A percentile compares a stretch with the other conserved stretches of the same genome.
phyloP scores from a whole-genome alignment of 2,797 vertebrate genomes.

The Diplodus sargus region DNA sequence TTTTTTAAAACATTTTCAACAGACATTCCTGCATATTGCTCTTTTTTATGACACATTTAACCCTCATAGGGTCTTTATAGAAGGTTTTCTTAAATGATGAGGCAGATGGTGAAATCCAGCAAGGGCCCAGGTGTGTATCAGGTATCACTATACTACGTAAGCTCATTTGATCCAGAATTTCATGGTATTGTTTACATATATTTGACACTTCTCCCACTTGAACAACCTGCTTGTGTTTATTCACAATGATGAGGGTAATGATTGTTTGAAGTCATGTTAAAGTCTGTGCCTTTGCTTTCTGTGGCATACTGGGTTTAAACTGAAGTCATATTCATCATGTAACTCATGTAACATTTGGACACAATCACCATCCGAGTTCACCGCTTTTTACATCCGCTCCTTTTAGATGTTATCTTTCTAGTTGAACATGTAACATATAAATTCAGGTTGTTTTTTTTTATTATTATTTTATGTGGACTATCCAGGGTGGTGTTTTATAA shows the following conservation, averaged over 20 bases:
- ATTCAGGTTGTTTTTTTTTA: not conserved
- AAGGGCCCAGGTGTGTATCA: no score
- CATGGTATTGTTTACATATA: slow-evolving; percentile 54
- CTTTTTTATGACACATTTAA: slow-evolving; percentile 7
- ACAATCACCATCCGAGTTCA: not conserved
- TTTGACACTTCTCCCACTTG: slow-evolving; percentile 26
- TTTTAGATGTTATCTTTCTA: not conserved
- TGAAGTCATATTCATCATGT: not conserved
- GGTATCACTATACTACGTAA: not conserved
- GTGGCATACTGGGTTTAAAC: not conserved
- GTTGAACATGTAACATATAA: slow-evolving; percentile 15
- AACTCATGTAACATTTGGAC: not conserved
- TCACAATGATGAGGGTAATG: not conserved
- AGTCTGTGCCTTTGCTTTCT: not conserved
- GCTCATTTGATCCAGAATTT: slow-evolving; percentile 42
- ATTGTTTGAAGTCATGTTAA: not conserved
- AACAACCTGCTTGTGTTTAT: not conserved
- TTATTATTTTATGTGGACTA: slow-evolving; percentile 1
- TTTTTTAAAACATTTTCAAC: no score
- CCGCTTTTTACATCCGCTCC: not conserved
- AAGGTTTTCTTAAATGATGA: slow-evolving; percentile 30
- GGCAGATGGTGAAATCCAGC: no score
- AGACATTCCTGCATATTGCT: no score
- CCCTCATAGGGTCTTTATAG: not conserved
- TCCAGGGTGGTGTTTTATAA: slow-evolving; percentile 22